Percentiles rank a stretch among this genome's conserved stretches.
Conservation (phyloP, 2,113 vertebrate species). For the Oryzias celebensis region DNA sequence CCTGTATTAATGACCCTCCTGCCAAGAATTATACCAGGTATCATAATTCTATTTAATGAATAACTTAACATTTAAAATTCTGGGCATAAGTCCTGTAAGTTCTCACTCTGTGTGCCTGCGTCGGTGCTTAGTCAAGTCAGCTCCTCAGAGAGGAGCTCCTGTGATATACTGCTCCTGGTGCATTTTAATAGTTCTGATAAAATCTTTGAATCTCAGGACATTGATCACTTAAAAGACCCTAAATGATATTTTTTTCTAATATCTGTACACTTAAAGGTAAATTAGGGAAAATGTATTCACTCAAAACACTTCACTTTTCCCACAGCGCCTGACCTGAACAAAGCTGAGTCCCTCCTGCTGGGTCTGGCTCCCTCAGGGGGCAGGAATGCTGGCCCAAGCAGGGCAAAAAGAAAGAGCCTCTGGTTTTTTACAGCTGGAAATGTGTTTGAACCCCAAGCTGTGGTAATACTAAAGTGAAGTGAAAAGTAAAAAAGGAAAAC, state of each 20-base stretch:
- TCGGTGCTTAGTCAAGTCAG: constrained; percentile 51
- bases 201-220: constrained; percentile 38
- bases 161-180: constrained; percentile 49
- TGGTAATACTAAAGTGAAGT: constrained; percentile 67
- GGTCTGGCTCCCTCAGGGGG: constrained; percentile 89
- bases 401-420: constrained; percentile 87
- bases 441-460: constrained; percentile 81
- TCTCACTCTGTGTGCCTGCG: constrained; percentile 33
- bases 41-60: constrained; percentile 78
- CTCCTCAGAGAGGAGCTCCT: constrained; percentile 43
- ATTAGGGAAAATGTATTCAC: constrained; percentile 4
- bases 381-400: constrained; percentile 91
- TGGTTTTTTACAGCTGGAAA: constrained; percentile 84
- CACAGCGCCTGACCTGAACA: constrained; percentile 57
- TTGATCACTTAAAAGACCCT: constrained; percentile 20
- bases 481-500: constrained; percentile 15
- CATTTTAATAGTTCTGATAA: constrained; percentile 51
- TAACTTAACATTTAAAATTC: constrained; percentile 78
- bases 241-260: constrained; percentile 22
- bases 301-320: constrained; percentile 14
- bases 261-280: constrained; percentile 18
- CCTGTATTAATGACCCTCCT: constrained; percentile 63
- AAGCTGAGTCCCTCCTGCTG: constrained; percentile 89
- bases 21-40: constrained; percentile 52
- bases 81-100: constrained; percentile 39